Evolutionary conservation across 2,888 invertebrate genomes (phyloP).

Genomic region (Pammene fasciana): DNA sequence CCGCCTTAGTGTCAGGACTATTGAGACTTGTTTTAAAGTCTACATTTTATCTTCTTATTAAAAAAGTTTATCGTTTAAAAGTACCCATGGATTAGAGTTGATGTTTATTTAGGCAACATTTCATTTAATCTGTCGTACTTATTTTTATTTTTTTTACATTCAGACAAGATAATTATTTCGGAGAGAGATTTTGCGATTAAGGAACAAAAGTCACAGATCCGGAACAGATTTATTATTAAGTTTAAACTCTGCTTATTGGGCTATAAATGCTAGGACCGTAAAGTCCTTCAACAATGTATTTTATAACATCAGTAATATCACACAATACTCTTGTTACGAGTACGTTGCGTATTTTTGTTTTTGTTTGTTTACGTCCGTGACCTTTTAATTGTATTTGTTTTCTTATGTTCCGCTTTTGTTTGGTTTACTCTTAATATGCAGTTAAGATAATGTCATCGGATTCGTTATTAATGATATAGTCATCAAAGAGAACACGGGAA

Average conservation of each 20-base stretch:
- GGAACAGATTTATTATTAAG: neutral
- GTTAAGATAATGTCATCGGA: constrained; percentile 1
- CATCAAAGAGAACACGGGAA: neutral
- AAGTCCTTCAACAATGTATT: constrained; percentile 47
- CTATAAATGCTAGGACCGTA: constrained; percentile 12
- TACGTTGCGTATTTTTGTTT: too few species aligned
- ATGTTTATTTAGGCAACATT: too few species aligned
- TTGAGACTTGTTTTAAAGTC: too few species aligned
- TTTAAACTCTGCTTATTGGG: neutral
- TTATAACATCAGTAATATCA: constrained; percentile 46
- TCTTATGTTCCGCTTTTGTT: constrained; percentile 21
- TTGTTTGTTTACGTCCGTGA: constrained; percentile 47
- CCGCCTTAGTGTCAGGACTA: too few species aligned
- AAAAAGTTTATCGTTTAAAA: too few species aligned
- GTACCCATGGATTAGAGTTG: too few species aligned
- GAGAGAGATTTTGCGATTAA: too few species aligned
- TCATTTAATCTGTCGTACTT: too few species aligned
- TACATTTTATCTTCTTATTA: too few species aligned
- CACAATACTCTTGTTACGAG: constrained; percentile 33
- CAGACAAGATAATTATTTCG: too few species aligned
- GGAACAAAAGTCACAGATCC: too few species aligned
- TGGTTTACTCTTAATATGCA: neutral
- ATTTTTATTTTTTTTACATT: too few species aligned
- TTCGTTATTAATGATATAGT: constrained; percentile 11
- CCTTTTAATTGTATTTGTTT: constrained; percentile 46